Evolutionary conservation across 2,797 vertebrate genomes (phyloP), one percentile per base, ranked within the genome.

Genomic region (Zenarchopterus dispar): DNA sequence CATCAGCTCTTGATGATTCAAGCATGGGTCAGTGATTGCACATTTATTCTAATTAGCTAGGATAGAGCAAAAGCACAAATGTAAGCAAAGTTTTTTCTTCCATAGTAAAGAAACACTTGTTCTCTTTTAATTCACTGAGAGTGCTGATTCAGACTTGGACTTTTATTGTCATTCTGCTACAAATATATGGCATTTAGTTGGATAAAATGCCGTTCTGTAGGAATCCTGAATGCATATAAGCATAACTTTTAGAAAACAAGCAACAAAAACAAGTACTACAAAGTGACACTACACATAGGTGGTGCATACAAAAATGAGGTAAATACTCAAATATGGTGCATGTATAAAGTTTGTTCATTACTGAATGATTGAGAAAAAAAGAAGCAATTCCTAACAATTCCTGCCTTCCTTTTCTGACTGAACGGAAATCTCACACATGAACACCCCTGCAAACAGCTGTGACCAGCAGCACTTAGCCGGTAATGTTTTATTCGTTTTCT

Each of bases 1-100:
- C 62, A 54, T 64, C 23, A 45, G 31, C 31, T 24, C 41, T 45
- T 63, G 70, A 66, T 22, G 60, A 68, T 78, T 78, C 24, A 43
- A 49, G 26, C 47, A n/a, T 22, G 62, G 57, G 62, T 70, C 69
- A 73, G 15, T 68, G 47, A 70, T 55, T 78, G 53, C 72, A 58
- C 66, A 60, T 82, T 65, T 75, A 63, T 75, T 74, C 68, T 70
- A 73, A 80, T 73, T 71, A 61, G 62, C 13, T 64, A 21, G 18
- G 19, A 39, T 55, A 21, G 31, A 77, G 75, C 19, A 56, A 64
- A 73, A 69, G 45, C 56, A 69, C 17, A 62, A 52, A 62, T 41
- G 28, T 21, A 64, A 55, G 36, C 41, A 61, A 15, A 15, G 13
- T 71, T 59, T 78, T 49, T 64, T 58, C 44, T 59, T 66, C 49